Conservation (phyloP, 2,888 invertebrate species). For the Melieria crassipennis region DNA sequence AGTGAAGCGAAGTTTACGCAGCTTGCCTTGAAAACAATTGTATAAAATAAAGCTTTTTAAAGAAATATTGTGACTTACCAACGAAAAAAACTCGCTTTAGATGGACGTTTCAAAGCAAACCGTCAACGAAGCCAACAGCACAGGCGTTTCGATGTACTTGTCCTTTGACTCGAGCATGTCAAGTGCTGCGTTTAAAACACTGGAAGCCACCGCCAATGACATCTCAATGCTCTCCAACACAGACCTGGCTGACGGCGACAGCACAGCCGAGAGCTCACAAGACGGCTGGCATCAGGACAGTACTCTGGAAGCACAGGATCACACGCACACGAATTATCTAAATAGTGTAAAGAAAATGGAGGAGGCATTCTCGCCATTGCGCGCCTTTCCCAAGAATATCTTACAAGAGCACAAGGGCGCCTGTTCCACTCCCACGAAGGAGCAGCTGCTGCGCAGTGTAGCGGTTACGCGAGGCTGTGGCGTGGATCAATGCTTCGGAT, state of each 20-base stretch:
- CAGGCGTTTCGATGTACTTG: constrained; percentile 52
- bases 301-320: constrained; percentile 46
- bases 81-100: not conserved
- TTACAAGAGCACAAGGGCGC: constrained; percentile 53
- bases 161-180: constrained; percentile 57
- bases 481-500: constrained; percentile 37
- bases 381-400: constrained; percentile 48
- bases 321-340: constrained; percentile 31
- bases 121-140: constrained; percentile 16
- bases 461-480: constrained; percentile 45
- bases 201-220: constrained; percentile 11
- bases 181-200: constrained; percentile 44
- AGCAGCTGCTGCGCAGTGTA: constrained; percentile 46
- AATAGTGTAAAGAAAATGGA: constrained; percentile 39
- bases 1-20: constrained; percentile 5
- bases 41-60: not conserved
- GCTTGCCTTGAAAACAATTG: constrained; percentile 10
- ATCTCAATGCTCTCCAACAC: constrained; percentile 28
- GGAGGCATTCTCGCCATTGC: constrained; percentile 19
- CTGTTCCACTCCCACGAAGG: constrained; percentile 58
- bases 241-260: constrained; percentile 26
- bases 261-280: constrained; percentile 33
- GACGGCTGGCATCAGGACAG: constrained; percentile 41
- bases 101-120: constrained; percentile 19
- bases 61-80: not conserved